Evolutionary conservation across 2,888 invertebrate species (phyloP), one percentile per base, ranked within the genome.

Genomic region (Xylota segnis): DNA sequence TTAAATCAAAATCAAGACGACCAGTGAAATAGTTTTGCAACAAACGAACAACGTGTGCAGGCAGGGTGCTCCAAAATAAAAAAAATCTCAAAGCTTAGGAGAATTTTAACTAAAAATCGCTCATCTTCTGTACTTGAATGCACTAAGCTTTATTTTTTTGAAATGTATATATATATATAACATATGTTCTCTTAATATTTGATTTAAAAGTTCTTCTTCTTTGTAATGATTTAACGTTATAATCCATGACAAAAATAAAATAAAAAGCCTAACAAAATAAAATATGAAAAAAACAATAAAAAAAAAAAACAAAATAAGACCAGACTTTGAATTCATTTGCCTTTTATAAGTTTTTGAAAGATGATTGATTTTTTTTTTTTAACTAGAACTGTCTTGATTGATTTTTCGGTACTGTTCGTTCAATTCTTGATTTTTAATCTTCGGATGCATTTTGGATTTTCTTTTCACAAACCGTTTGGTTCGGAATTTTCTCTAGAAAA

Each of bases 111-210:
- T 12, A 3, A 50, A 40, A 40, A 10, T 0, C 4, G n/a, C 29
- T 1, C 10, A 7, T 40, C 34, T 52, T 56, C 52, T 43, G 40
- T 79, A 59, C 45, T 75, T 81, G 65, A 76, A 81, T 84, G 79
- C 45, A 54, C 43, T 83, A 79, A 84, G 70, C 83, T 84, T 84
- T 84, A 79, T 79, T 74, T 29, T 66, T 68, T 71, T 43, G 6
- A 40, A 59, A 43, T 70, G 16, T 82, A 37, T 77, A 68, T 78
- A 63, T 50, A 50, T 71, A 40, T 58, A 32, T 66, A 75, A 74
- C 74, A 54, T 75, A 66, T 45, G 59, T 68, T 77, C 59, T 68
- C 34, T 65, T 27, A 47, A 61, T 74, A 74, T 34, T 65, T 61
- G 5, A 63, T 59, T 70, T 63, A 34, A 27, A 34, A 59, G 54